These are phyloP conservation scores for Polyploca ridens DNA, from an alignment of 2,888 invertebrate genomes.

Conservation along the genomic window DNA sequence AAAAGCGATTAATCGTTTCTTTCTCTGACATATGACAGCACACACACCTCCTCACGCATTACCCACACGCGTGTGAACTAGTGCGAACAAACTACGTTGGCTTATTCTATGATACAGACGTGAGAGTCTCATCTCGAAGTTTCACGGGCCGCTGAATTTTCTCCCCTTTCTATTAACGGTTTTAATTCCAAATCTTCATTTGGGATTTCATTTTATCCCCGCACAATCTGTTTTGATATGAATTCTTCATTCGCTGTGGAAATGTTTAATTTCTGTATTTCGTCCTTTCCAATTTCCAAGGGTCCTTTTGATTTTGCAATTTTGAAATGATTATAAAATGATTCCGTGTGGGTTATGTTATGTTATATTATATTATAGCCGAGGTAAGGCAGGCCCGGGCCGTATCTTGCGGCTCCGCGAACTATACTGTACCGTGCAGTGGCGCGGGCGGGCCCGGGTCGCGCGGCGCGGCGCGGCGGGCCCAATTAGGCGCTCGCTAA, in stretches of 20 bases:
- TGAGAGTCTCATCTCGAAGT: slow-evolving; percentile 36
- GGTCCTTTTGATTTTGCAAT: slow-evolving; percentile 2
- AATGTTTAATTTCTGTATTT: too few relatives aligned
- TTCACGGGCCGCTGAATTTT: slow-evolving; percentile 17
- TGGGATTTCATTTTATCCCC: slow-evolving; percentile 6
- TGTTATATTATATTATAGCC: background rate
- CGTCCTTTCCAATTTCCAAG: background rate
- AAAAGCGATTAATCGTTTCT: background rate
- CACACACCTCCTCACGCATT: background rate
- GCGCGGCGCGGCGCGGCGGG: slow-evolving; percentile 22
- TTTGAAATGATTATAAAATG: background rate
- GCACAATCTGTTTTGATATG: background rate
- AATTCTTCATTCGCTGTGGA: background rate
- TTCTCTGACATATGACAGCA: background rate
- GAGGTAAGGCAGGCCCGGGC: slow-evolving; percentile 14
- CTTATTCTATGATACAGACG: slow-evolving; percentile 31
- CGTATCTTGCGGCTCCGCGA: slow-evolving; percentile 14
- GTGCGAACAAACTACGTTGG: slow-evolving; percentile 14
- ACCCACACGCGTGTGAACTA: background rate
- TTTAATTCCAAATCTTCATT: slow-evolving; percentile 13
- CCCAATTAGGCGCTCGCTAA: slow-evolving; percentile 37
- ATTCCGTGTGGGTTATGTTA: background rate
- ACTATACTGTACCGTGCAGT: slow-evolving; percentile 5
- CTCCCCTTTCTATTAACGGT: slow-evolving; percentile 15
- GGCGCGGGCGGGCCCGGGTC: background rate